A percentile compares a stretch with the other conserved stretches of the same genome.
These are phyloP conservation scores for Cyphotilapia sp. DNA, from an alignment of 2,113 vertebrate genomes.

Conservation along the genomic window DNA sequence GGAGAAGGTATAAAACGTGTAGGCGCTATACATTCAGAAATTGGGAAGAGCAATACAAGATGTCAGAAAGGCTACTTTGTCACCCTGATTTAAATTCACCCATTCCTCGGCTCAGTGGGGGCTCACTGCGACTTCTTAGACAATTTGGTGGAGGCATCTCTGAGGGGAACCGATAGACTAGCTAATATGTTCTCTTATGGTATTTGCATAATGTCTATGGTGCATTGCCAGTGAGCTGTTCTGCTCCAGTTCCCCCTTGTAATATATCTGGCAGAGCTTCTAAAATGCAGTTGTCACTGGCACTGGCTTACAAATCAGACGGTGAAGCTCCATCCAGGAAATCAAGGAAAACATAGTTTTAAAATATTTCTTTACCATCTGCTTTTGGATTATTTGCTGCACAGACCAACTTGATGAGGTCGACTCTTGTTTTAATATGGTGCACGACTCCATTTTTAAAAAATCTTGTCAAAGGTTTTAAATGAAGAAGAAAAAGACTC, in stretches of 20 bases:
- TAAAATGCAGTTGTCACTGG: constrained; percentile 68
- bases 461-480: constrained; percentile 10
- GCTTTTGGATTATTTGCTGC: constrained; percentile 46
- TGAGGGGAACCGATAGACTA: constrained; percentile 65
- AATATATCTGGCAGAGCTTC: constrained; percentile 72
- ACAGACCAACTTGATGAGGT: constrained; percentile 31
- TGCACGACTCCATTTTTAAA: background rate
- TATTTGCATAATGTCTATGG: constrained; percentile 74
- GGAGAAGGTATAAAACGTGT: background rate
- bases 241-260: constrained; percentile 71
- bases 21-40: constrained; percentile 6
- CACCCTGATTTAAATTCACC: constrained; percentile 62
- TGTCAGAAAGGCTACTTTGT: constrained; percentile 42
- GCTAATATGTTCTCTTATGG: constrained; percentile 71
- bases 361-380: constrained; percentile 65
- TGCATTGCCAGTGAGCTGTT: constrained; percentile 69
- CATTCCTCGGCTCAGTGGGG: constrained; percentile 61
- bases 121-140: constrained; percentile 66
- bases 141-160: constrained; percentile 67
- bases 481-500: background rate
- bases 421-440: background rate
- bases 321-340: constrained; percentile 47
- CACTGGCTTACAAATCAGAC: constrained; percentile 63
- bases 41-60: constrained; percentile 2
- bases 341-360: constrained; percentile 57